Conservation (phyloP, 2,797 vertebrate species). For the Sphenodon punctatus region DNA sequence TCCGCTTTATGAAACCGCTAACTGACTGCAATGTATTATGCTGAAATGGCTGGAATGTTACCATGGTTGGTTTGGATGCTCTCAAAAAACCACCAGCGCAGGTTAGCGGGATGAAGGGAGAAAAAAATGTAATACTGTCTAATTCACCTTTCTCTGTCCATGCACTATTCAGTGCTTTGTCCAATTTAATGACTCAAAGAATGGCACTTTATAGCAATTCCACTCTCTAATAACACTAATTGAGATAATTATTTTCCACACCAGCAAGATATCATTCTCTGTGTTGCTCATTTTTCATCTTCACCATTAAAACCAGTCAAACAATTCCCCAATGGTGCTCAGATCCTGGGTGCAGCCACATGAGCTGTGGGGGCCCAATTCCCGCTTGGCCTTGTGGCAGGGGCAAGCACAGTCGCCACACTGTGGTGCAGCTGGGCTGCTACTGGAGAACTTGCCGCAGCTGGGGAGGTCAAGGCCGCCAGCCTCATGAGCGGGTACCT, state of each 20-base stretch:
- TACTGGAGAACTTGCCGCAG: too few relatives aligned
- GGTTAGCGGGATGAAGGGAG: neutral
- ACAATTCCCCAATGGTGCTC: conserved; percentile 45
- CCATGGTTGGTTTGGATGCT: neutral
- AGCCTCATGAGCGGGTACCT: too few relatives aligned
- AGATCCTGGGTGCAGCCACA: too few relatives aligned
- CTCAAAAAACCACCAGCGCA: neutral
- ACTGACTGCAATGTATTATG: neutral
- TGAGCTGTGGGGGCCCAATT: too few relatives aligned
- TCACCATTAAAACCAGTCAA: conserved; percentile 31
- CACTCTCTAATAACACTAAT: neutral
- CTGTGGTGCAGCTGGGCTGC: too few relatives aligned
- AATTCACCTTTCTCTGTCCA: neutral
- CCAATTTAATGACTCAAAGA: neutral
- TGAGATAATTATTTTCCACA: neutral
- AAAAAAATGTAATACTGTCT: neutral
- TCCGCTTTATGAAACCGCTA: neutral
- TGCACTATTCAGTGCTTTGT: accelerated
- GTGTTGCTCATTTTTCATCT: conserved; percentile 7
- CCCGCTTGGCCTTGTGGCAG: too few relatives aligned
- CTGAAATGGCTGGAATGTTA: neutral
- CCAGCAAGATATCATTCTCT: neutral
- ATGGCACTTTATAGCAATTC: neutral
- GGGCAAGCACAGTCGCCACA: too few relatives aligned
- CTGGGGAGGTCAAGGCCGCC: too few relatives aligned